Conservation (phyloP, 2,888 invertebrate species). For the Aporophyla lueneburgensis region DNA sequence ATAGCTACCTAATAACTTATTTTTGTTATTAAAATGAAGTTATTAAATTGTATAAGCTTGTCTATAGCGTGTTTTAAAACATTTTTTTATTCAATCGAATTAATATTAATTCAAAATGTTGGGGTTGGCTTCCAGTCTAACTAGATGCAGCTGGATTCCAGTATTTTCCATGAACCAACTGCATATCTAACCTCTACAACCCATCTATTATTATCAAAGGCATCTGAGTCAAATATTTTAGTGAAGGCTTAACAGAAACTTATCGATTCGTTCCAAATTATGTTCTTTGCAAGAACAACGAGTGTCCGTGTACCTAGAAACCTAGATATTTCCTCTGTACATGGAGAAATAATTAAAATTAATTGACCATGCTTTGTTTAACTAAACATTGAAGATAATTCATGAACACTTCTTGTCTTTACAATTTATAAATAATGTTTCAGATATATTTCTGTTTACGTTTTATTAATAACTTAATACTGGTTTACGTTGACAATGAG, state of each 20-base stretch:
- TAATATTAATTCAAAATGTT: too few species aligned
- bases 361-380: conserved; percentile 12
- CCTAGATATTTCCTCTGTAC: conserved; percentile 8
- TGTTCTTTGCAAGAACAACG: background rate
- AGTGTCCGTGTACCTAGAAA: conserved; percentile 24
- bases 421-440: background rate
- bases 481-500: conserved; percentile 2
- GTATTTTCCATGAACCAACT: background rate
- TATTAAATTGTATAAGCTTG: background rate
- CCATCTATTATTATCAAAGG: background rate
- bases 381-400: background rate
- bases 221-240: conserved; percentile 15
- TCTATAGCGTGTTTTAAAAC: background rate
- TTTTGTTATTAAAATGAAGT: conserved; percentile 9
- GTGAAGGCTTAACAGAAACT: conserved; percentile 51
- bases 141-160: background rate
- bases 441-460: conserved; percentile 4
- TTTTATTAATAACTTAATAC: background rate
- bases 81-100: too few species aligned
- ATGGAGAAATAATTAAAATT: background rate
- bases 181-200: background rate
- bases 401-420: conserved; percentile 6
- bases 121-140: background rate
- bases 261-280: conserved; percentile 60
- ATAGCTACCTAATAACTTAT: background rate